phyloP scores from a whole-genome alignment of 1,140 invertebrate genomes.

The Delia radicum region DNA sequence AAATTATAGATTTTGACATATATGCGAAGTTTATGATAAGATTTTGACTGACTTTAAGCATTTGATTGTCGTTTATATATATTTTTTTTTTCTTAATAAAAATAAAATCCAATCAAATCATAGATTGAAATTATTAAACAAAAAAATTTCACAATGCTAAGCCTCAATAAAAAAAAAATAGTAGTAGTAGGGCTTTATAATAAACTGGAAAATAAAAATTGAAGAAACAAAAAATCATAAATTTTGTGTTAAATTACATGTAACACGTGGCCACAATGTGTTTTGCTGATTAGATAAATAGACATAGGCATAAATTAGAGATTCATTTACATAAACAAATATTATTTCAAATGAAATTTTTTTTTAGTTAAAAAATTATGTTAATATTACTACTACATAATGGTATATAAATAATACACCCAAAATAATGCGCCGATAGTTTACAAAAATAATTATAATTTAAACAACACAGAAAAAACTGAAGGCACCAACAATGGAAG shows the following conservation, averaged over 20 bases:
- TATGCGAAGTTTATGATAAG: constrained; percentile 23
- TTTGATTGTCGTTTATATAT: constrained; percentile 7
- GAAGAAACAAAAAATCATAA: not conserved
- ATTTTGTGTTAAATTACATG: constrained; percentile 18
- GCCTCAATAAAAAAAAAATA: not conserved
- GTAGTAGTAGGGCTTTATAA: not conserved
- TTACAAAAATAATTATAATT: too few species aligned
- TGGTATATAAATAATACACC: too few species aligned
- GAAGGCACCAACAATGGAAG: too few species aligned
- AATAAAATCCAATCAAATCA: not conserved
- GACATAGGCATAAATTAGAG: constrained; percentile 9
- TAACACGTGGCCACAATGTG: constrained; percentile 5
- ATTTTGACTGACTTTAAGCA: constrained; percentile 22
- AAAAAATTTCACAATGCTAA: not conserved
- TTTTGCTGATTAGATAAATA: not conserved
- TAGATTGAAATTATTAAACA: not conserved
- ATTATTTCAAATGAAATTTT: too few species aligned
- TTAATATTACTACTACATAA: too few species aligned
- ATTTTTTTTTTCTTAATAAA: not conserved
- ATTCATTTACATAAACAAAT: too few species aligned
- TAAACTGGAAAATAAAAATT: too few species aligned
- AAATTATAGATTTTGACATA: constrained; percentile 20
- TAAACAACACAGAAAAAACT: too few species aligned
- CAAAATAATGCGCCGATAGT: too few species aligned
- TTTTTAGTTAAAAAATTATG: too few species aligned